Percentiles rank a stretch among this genome's conserved stretches.
Conservation (phyloP, 2,888 invertebrate species). For the Nymphalis polychloros region DNA sequence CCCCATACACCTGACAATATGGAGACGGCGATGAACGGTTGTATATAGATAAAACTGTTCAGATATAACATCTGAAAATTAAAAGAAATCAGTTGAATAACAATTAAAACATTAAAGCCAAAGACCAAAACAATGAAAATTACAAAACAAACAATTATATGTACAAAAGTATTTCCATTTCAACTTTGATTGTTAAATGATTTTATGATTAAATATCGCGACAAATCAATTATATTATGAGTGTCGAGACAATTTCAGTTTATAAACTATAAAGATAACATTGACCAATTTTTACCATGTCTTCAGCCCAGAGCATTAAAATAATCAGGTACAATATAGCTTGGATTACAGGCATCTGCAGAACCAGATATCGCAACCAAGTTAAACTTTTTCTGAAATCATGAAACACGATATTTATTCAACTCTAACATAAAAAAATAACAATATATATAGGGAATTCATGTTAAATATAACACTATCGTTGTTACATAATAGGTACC, state of each 20-base stretch:
- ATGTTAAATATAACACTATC: no score
- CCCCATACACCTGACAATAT: conserved; percentile 87
- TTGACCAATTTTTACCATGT: conserved; percentile 76
- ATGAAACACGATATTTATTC: not conserved
- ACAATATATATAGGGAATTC: no score
- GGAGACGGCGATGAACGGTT: conserved; percentile 84
- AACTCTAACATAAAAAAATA: no score
- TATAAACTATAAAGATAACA: conserved; percentile 3
- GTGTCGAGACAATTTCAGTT: not conserved
- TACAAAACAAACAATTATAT: not conserved
- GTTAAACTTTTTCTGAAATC: conserved; percentile 78
- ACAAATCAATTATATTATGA: not conserved
- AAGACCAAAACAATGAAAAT: not conserved
- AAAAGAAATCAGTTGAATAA: not conserved
- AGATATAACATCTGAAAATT: conserved; percentile 79
- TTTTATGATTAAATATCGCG: not conserved
- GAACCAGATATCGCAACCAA: conserved; percentile 81
- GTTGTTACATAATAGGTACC: no score
- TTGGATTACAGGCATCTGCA: conserved; percentile 87
- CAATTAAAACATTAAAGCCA: no score
- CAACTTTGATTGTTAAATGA: not conserved
- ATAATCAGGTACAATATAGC: conserved; percentile 82
- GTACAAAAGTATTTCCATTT: not conserved
- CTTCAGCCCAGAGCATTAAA: conserved; percentile 84
- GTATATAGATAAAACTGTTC: conserved; percentile 83